Base-by-base conservation (phyloP, 1,140 invertebrate species). In the Tachypleus tridentatus region DNA sequence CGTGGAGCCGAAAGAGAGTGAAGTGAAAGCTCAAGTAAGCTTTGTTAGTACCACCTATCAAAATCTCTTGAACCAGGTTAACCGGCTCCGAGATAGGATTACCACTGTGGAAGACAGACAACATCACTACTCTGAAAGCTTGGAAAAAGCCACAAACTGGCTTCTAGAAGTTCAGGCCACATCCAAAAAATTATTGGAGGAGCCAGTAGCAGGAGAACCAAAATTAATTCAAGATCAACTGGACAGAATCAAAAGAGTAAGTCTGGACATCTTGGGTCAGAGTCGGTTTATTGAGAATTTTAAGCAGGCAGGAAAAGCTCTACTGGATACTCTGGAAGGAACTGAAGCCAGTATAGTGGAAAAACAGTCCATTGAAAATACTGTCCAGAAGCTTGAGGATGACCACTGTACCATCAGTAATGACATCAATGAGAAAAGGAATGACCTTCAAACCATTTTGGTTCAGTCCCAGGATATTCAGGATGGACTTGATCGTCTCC, bases 401-500 rank as follows among this genome's bases (percentile, higher is more conserved):
- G 87, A 89, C 64, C 90, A 94, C 74, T 81, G 80, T 61, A 85
- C 89, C 67, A 73, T 94, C 8, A 80, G 82, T 59, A 83, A 84
- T 66, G 83, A 84, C 1, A 77, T 93, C 9, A 82, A 83, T 8
- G 84, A 88, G 4, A 85, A 88, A n/a, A 93, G 91, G 72, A 84
- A 88, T 68, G 83, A 87, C 56, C 77, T 97, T 58, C 92, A 97
- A 70, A 88, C 87, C 1, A 91, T 92, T 0, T 78, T 97, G 51
- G 85, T 94, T 5, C 90, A 95, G 76, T 92, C 90, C 62, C 93
- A 97, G 78, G 92, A 90, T 11, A 86, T 97, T 8, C 89, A 95
- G 75, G 91, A 95, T 75, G 90, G 91, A 6, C 80, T 96, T 1
- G 91, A 96, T 72, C 84, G 87, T 62, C 82, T 97, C 6, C 84